Evolutionary conservation across 1,140 invertebrate species (phyloP).

Genomic region (Diachasma alloeum): DNA sequence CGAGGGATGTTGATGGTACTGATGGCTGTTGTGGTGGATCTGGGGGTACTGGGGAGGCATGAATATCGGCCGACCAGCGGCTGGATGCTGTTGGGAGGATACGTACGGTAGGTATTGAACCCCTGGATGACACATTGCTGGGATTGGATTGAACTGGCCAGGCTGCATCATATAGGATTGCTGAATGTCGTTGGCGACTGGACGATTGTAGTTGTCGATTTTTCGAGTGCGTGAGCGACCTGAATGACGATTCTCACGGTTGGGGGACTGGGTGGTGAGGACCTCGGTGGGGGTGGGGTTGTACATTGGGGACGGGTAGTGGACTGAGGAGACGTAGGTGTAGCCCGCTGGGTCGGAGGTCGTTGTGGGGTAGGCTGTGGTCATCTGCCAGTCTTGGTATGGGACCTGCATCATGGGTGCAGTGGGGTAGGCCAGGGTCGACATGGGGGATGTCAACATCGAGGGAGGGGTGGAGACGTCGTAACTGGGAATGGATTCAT

Average conservation of each 20-base stretch:
- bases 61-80: slow-evolving; percentile 42
- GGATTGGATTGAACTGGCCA: slow-evolving; percentile 35
- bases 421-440: slow-evolving; percentile 35
- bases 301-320: slow-evolving; percentile 30
- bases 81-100: slow-evolving; percentile 43
- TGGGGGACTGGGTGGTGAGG: slow-evolving; percentile 40
- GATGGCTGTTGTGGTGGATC: slow-evolving; percentile 40
- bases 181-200: slow-evolving; percentile 48
- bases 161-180: slow-evolving; percentile 45
- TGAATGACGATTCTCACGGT: slow-evolving; percentile 38
- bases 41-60: slow-evolving; percentile 31
- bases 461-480: slow-evolving; percentile 16
- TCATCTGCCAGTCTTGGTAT: slow-evolving; percentile 41
- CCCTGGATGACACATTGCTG: slow-evolving; percentile 30
- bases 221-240: slow-evolving; percentile 39
- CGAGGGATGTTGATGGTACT: slow-evolving; percentile 35
- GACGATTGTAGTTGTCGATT: slow-evolving; percentile 45
- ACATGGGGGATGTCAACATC: slow-evolving; percentile 36
- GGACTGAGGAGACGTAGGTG: slow-evolving; percentile 34
- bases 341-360: slow-evolving; percentile 40
- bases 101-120: slow-evolving; percentile 32
- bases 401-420: slow-evolving; percentile 36
- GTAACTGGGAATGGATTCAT: slow-evolving; percentile 30
- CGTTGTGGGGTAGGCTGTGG: slow-evolving; percentile 39
- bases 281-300: slow-evolving; percentile 36